Evolutionary conservation across 1,140 invertebrate genomes (phyloP), one percentile per base, ranked within the genome.

Genomic region (Macrosteles quadrilineatus): DNA sequence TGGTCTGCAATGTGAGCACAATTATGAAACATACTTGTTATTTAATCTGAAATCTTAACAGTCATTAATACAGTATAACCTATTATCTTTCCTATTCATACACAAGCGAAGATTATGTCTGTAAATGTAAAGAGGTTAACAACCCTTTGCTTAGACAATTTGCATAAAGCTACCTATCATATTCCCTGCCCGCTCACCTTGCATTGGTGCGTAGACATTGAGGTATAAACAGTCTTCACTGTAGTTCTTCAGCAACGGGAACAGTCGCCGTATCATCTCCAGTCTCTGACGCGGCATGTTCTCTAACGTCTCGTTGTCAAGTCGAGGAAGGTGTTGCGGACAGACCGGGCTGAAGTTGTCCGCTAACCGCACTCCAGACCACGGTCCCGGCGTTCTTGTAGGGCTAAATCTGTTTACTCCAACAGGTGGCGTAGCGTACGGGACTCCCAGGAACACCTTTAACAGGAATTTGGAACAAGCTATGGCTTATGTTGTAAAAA

Each of bases 391-490:
- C n/a, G 95, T 89, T 68, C 92, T 85, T 1, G 94, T 95, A 47
- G 94, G 94, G 75, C 93, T 94, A 76, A 97, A 97, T 73, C 94
- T 88, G 69, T 81, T 69, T 17, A 88, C 89, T 63, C 93, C 91
- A 2, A 89, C 89, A 1, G 95, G 95, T 19, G 95, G 91, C 17
- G 94, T 93, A 1, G 95, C 96, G 80, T 98, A 98, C 0, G 95
- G 95, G 53, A 97, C 91, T 0, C 96, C 96, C 2, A 96, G 85
- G 79, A 95, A 98, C 36, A 50, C 47, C 47, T 50, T 4, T 9
- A 43, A 43, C 36, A 43, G 36, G 9, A 43, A 17, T 43, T 43
- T 43, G 9, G 17, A 43, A 43, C 17, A 43, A n/a, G n/a, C n/a
- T n/a, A n/a, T n/a, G n/a, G n/a, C 17, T 43, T 43, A 43, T 17